These are phyloP conservation scores for Chiropotes sagulatus DNA, from an alignment of 2,797 vertebrate species.

Conservation along the genomic window DNA sequence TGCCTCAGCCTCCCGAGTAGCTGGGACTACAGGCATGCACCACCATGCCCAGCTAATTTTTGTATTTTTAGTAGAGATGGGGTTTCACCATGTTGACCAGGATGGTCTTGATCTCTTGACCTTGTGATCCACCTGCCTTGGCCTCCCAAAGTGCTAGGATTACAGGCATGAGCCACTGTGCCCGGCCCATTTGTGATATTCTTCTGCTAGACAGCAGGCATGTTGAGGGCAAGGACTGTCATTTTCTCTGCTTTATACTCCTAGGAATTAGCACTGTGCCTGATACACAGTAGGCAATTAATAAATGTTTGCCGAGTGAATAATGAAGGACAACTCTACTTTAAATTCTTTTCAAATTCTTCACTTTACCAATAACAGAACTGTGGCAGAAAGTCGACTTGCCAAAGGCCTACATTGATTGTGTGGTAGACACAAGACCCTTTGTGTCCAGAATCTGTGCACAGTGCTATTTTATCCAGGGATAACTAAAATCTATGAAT, in stretches of 20 bases:
- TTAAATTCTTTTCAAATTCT: not conserved
- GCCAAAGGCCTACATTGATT: not conserved
- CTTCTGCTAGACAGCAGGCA: not conserved
- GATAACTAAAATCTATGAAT: not conserved
- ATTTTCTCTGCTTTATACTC: not conserved
- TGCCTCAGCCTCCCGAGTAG: too few species aligned
- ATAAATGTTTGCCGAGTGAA: not conserved
- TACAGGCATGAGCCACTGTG: too few species aligned
- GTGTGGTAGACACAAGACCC: not conserved
- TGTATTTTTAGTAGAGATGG: too few species aligned
- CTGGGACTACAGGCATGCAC: too few species aligned
- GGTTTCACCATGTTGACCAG: too few species aligned
- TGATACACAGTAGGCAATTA: not conserved
- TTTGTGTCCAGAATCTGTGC: not conserved
- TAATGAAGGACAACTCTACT: not conserved
- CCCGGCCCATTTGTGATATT: not conserved
- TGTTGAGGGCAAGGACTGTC: not conserved
- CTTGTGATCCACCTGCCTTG: too few species aligned
- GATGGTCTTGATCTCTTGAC: too few species aligned
- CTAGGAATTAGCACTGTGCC: not conserved
- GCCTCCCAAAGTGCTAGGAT: too few species aligned
- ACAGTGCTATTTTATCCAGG: not conserved
- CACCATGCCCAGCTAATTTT: too few species aligned
- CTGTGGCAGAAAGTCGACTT: not conserved
- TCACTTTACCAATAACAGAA: not conserved